phyloP scores from a whole-genome alignment of 1,140 invertebrate species.

The Liolophura sinensis region DNA sequence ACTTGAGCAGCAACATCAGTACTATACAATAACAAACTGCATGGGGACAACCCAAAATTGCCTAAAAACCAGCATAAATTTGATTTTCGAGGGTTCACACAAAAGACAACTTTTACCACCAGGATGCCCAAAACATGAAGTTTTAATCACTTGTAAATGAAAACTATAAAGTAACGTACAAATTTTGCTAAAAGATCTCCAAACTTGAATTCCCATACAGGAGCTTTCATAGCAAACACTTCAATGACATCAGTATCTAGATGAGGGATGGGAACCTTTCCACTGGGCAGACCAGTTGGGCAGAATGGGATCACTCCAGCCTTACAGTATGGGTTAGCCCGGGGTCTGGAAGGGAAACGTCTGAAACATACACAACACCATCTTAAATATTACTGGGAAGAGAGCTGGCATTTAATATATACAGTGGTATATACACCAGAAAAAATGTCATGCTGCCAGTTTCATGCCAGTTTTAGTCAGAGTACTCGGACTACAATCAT shows the following conservation, averaged over 20 bases:
- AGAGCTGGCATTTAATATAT: neutral
- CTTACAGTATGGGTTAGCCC: slow-evolving; percentile 45
- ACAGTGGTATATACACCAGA: neutral
- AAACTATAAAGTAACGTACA: slow-evolving; percentile 34
- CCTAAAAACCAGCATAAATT: no score
- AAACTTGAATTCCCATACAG: slow-evolving; percentile 55
- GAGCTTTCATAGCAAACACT: slow-evolving; percentile 53
- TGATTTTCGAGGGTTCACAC: no score
- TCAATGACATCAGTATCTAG: slow-evolving; percentile 36
- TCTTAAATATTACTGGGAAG: neutral
- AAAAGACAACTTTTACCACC: no score
- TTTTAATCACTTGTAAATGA: slow-evolving; percentile 1
- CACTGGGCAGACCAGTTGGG: slow-evolving; percentile 38
- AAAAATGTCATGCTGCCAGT: neutral
- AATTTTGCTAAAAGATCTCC: slow-evolving; percentile 45
- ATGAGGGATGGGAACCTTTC: slow-evolving; percentile 45
- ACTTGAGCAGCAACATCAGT: no score
- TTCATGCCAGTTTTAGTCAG: neutral
- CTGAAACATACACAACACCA: slow-evolving; percentile 25
- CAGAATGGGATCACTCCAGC: slow-evolving; percentile 52
- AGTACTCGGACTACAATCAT: neutral
- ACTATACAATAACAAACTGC: no score
- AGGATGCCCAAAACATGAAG: no score
- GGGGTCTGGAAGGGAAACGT: slow-evolving; percentile 32
- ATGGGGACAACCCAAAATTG: no score